Conservation (phyloP, 2,888 invertebrate species). For the Oasisia sp. region DNA sequence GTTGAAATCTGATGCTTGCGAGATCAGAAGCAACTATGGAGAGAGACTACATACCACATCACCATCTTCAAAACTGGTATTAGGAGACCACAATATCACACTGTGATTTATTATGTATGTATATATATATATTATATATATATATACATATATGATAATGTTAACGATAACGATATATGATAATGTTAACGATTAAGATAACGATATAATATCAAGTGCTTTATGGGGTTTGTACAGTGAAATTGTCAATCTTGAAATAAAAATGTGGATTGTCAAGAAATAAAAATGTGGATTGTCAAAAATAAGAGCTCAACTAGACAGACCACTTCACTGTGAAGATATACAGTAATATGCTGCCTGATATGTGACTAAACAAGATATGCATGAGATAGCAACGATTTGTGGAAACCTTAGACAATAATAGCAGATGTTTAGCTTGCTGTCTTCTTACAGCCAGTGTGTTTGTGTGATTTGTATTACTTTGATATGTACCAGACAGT, state of each 20-base stretch:
- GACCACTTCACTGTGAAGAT: background rate
- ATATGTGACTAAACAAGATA: background rate
- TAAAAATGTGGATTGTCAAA: background rate
- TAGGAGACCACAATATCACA: background rate
- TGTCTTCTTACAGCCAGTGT: background rate
- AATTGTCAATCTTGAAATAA: background rate
- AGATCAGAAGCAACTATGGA: background rate
- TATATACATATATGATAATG: background rate
- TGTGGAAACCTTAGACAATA: background rate
- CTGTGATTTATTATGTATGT: background rate
- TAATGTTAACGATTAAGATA: background rate
- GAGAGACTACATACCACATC: background rate
- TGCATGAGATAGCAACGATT: background rate
- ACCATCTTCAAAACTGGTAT: background rate
- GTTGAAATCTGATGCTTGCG: background rate
- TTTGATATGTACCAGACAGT: background rate
- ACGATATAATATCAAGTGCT: background rate
- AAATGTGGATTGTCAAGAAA: background rate
- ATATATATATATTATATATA: too few relatives aligned
- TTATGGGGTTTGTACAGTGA: background rate
- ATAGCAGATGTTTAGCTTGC: background rate
- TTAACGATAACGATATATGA: too few relatives aligned
- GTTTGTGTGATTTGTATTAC: background rate
- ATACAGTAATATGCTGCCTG: background rate
- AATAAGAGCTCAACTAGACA: background rate